These are phyloP conservation scores for Chlorodrepanis virens DNA, from an alignment of 2,113 vertebrate species.

Conservation along the genomic window DNA sequence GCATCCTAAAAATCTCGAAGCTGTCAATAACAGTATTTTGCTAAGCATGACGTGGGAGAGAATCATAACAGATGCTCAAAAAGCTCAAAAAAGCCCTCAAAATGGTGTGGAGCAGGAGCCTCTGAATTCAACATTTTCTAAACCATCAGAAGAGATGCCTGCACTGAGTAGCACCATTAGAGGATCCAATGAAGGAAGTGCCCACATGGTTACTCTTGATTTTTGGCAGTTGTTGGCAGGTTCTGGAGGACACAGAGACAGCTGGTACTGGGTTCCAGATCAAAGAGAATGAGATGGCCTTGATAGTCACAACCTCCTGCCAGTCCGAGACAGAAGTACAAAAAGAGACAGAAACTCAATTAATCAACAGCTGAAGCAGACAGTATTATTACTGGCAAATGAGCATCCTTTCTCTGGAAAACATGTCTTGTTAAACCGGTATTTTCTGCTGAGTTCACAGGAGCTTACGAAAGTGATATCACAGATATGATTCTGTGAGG, in stretches of 20 bases:
- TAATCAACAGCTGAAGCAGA: not conserved
- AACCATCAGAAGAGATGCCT: not conserved
- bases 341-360: not conserved
- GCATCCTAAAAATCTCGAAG: not conserved
- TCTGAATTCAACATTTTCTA: not conserved
- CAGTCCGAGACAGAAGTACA: not conserved
- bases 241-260: not conserved
- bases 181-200: not conserved
- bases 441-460: conserved; percentile 24
- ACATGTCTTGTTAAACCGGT: not conserved
- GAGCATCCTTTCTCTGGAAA: not conserved
- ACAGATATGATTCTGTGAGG: not conserved
- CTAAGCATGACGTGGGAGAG: not conserved
- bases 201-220: too few species aligned
- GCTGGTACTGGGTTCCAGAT: not conserved
- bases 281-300: not conserved
- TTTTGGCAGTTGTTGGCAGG: not conserved
- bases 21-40: not conserved
- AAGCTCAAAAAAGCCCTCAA: not conserved
- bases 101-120: not conserved
- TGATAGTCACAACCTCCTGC: not conserved
- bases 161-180: not conserved
- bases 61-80: not conserved
- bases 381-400: not conserved
- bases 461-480: not conserved